These are phyloP conservation scores for Apogon talboti DNA, from an alignment of 2,797 vertebrate genomes.

Conservation along the genomic window DNA sequence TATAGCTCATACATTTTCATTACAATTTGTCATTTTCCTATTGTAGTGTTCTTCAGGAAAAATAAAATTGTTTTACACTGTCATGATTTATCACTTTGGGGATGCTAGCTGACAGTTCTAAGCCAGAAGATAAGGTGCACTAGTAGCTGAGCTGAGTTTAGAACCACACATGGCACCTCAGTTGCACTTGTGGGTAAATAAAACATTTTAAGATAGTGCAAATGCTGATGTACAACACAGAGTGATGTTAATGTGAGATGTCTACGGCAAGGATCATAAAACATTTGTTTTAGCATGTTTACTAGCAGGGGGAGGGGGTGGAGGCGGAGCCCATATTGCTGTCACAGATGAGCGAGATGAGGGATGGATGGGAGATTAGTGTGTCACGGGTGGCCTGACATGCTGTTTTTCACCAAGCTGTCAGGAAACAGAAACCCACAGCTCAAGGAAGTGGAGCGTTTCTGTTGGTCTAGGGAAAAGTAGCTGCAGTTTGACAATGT, in stretches of 20 bases:
- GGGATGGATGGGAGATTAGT: conserved; percentile 80
- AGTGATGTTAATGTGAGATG: conserved; percentile 39
- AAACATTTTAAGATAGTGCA: conserved; percentile 24
- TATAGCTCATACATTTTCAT: conserved; percentile 23
- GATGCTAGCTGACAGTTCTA: conserved; percentile 37
- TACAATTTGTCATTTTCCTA: conserved; percentile 27
- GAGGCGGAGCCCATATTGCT: conserved; percentile 67
- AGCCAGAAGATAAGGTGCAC: conserved; percentile 41
- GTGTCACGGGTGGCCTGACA: conserved; percentile 71
- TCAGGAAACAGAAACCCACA: conserved; percentile 65
- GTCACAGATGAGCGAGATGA: conserved; percentile 81
- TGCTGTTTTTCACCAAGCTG: conserved; percentile 78
- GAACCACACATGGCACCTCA: conserved; percentile 11
- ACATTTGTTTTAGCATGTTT: conserved; percentile 75
- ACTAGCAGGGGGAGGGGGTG: conserved; percentile 53
- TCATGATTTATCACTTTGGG: conserved; percentile 48
- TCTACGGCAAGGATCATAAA: conserved; percentile 61
- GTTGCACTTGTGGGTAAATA: conserved; percentile 50
- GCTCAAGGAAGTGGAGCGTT: conserved; percentile 61
- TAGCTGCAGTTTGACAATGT: conserved; percentile 34
- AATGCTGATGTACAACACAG: conserved; percentile 27
- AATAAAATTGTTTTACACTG: conserved; percentile 36
- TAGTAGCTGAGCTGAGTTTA: conserved; percentile 26
- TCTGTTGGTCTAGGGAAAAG: conserved; percentile 36
- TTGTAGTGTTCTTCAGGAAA: conserved; percentile 27